phyloP scores from a whole-genome alignment of 2,113 vertebrate species.

The Bubalus kerabau region DNA sequence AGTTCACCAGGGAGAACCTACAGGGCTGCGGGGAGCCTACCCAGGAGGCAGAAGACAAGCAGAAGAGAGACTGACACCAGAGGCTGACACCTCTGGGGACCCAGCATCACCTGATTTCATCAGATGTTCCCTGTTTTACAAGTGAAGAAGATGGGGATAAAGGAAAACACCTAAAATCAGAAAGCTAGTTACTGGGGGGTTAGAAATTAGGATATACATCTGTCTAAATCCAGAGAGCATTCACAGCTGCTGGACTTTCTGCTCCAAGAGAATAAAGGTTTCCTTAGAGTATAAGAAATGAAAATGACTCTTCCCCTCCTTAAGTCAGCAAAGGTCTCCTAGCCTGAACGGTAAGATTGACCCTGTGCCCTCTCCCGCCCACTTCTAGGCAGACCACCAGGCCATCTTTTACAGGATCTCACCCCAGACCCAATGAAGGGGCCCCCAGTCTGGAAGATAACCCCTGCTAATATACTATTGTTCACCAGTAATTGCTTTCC shows the following conservation, averaged over 20 bases:
- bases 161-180: neutral
- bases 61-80: neutral
- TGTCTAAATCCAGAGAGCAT: neutral
- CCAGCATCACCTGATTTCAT: neutral
- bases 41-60: neutral
- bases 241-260: neutral
- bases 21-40: neutral
- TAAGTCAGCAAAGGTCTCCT: neutral
- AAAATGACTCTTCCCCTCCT: neutral
- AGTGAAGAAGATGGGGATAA: neutral
- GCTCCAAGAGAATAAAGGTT: neutral
- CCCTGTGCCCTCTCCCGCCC: neutral
- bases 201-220: neutral
- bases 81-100: too few relatives aligned
- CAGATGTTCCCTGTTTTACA: neutral
- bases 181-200: neutral
- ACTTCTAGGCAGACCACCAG: neutral
- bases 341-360: neutral
- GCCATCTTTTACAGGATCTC: slow-evolving; percentile 28
- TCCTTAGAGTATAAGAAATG: neutral
- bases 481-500: slow-evolving; percentile 81
- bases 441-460: slow-evolving; percentile 73
- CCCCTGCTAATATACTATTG: slow-evolving; percentile 72
- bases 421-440: slow-evolving; percentile 36
- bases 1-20: neutral